phyloP scores from a whole-genome alignment of 1,140 invertebrate species.

The Brachionus asplanchnoidis region DNA sequence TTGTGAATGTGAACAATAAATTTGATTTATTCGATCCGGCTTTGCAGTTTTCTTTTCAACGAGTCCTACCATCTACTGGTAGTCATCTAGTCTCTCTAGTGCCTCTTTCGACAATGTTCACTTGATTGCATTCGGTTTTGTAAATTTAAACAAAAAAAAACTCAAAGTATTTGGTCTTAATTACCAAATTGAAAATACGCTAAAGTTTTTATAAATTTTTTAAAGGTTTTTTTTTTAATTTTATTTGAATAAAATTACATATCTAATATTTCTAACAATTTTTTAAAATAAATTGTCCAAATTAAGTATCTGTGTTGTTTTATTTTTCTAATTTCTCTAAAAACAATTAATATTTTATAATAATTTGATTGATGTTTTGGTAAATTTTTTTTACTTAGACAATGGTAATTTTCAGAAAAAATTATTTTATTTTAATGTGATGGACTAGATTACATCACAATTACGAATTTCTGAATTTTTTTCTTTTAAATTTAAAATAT shows the following conservation, averaged over 20 bases:
- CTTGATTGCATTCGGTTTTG: background rate
- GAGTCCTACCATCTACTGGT: background rate
- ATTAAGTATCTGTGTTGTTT: background rate
- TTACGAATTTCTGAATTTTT: too few species aligned
- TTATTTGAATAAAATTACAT: background rate
- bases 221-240: background rate
- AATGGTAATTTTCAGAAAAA: too few species aligned
- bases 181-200: background rate
- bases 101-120: background rate
- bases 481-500: too few species aligned
- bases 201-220: background rate
- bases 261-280: background rate
- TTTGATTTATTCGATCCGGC: slow-evolving; percentile 21
- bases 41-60: background rate
- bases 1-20: slow-evolving; percentile 24
- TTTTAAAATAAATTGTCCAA: background rate
- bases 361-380: too few species aligned
- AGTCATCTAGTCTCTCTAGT: slow-evolving; percentile 9
- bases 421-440: too few species aligned
- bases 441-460: too few species aligned
- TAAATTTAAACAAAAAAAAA: background rate
- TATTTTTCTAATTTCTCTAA: background rate
- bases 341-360: too few species aligned
- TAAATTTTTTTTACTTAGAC: too few species aligned
- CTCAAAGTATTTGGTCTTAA: background rate